These are phyloP conservation scores for Melanogrammus aeglefinus DNA, from an alignment of 2,797 vertebrate species.

Conservation along the genomic window DNA sequence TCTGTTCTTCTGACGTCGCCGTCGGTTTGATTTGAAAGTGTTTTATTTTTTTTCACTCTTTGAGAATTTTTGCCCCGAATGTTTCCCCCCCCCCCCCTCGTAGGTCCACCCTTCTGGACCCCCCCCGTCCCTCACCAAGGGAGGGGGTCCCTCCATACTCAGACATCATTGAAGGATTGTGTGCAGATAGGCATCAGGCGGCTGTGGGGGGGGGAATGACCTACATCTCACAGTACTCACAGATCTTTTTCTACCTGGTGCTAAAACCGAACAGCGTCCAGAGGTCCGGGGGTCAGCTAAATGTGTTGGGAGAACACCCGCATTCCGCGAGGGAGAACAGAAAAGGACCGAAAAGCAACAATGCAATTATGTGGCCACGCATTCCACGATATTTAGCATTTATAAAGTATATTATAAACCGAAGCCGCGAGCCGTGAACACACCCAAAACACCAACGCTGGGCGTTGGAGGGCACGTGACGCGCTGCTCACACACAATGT, in stretches of 20 bases:
- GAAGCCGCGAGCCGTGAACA: background rate
- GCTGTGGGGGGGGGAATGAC: background rate
- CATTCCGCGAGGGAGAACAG: background rate
- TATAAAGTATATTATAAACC: background rate
- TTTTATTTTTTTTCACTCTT: background rate
- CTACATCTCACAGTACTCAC: background rate
- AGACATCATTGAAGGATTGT: background rate
- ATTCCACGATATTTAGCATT: background rate
- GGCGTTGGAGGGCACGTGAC: background rate
- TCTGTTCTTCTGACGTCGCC: background rate
- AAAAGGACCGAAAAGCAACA: background rate
- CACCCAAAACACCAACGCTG: background rate
- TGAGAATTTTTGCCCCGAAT: background rate
- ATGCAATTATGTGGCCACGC: background rate
- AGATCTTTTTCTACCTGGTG: background rate
- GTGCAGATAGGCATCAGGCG: conserved; percentile 4
- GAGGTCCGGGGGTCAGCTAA: background rate
- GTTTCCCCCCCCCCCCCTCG: background rate
- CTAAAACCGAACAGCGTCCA: background rate
- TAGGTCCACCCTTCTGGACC: background rate
- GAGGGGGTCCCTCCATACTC: background rate
- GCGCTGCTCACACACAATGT: background rate
- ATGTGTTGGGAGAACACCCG: background rate
- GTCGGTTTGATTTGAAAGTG: background rate
- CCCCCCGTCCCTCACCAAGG: background rate